Base-by-base conservation (phyloP, 2,113 vertebrate genomes). In the Pachypanchax playfairii region DNA sequence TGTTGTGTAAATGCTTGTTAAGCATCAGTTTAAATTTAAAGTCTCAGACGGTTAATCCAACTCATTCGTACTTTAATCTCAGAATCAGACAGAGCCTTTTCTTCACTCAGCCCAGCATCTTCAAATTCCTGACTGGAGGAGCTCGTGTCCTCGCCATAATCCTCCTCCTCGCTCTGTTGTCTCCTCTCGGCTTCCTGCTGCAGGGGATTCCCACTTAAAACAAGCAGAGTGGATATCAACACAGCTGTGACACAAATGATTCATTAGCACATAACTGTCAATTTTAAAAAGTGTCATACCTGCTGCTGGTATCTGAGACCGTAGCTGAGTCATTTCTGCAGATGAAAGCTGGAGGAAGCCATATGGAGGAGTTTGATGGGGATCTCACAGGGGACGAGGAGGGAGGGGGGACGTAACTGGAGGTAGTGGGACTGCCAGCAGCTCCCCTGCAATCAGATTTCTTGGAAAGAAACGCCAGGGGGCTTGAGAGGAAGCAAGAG, bases 21-120 rank as follows among this genome's bases (percentile, higher is more conserved):
- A n/a, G n/a, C n/a, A n/a, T n/a, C n/a, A n/a, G n/a, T n/a, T n/a
- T n/a, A n/a, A n/a, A n/a, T n/a, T n/a, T n/a, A n/a, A n/a, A n/a
- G n/a, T n/a, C n/a, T n/a, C n/a, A n/a, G n/a, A 20, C 9, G 21
- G 11, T 15, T 55, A 28, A 25, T 46, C 39, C 24, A 36, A 18
- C 35, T 4, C 29, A 12, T 0, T 0, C 22, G 4, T 66, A 95
- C 94, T 93, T 94, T 96, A 43, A 91, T 86, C 66, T 93, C 92
- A 5, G 89, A 90, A 48, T 92, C 90, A 5, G 93, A 92, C 61
- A 93, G 71, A 53, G 91, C 87, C 62, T 92, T 91, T 54, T 92
- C 90, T n/a, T 92, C 91, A 26, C 88, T 87, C 31, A 87, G 12
- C 11, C 24, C 66, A 0, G 59, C 57, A 20, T 89, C 81, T 51